phyloP scores from a whole-genome alignment of 2,797 vertebrate genomes.

The Myripristis jacobus region DNA sequence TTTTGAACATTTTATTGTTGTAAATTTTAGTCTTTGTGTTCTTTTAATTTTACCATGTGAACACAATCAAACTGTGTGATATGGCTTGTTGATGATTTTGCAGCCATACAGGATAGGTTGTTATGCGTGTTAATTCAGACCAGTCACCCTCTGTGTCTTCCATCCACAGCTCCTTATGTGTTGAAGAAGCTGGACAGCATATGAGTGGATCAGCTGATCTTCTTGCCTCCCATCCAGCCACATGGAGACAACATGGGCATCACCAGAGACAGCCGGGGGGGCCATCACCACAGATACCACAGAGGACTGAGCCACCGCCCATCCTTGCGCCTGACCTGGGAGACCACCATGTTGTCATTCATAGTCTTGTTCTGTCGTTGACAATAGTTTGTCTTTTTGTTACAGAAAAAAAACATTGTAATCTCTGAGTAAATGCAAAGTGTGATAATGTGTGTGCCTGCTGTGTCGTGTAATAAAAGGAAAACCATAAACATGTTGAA shows the following conservation, averaged over 20 bases:
- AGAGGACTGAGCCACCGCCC: slow-evolving; percentile 15
- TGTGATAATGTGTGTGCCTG: slow-evolving; percentile 5
- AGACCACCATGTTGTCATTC: slow-evolving; percentile 23
- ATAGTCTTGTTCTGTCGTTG: slow-evolving; percentile 13
- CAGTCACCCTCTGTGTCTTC: background rate
- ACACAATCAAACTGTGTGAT: too few species aligned
- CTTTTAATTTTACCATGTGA: too few species aligned
- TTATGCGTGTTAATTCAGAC: background rate
- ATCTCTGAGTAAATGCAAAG: slow-evolving; percentile 25
- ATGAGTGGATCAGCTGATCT: slow-evolving; percentile 62
- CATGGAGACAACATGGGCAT: slow-evolving; percentile 30
- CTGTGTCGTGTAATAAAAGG: slow-evolving; percentile 33
- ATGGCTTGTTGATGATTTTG: too few species aligned
- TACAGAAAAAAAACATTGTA: slow-evolving; percentile 20
- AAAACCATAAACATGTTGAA: slow-evolving; percentile 12
- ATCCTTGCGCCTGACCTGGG: slow-evolving; percentile 24
- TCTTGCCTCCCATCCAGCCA: slow-evolving; percentile 14
- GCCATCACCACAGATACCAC: slow-evolving; percentile 5
- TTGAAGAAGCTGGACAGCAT: slow-evolving; percentile 88
- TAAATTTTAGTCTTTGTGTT: too few species aligned
- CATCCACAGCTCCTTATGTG: slow-evolving; percentile 81
- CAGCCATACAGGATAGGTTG: too few species aligned
- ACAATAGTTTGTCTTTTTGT: slow-evolving; percentile 22
- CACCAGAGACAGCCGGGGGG: slow-evolving; percentile 15
- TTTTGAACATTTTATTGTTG: too few species aligned